Evolutionary conservation across 2,888 invertebrate genomes (phyloP), one percentile per base, ranked within the genome.

Genomic region (Drosophila subsilvestris): DNA sequence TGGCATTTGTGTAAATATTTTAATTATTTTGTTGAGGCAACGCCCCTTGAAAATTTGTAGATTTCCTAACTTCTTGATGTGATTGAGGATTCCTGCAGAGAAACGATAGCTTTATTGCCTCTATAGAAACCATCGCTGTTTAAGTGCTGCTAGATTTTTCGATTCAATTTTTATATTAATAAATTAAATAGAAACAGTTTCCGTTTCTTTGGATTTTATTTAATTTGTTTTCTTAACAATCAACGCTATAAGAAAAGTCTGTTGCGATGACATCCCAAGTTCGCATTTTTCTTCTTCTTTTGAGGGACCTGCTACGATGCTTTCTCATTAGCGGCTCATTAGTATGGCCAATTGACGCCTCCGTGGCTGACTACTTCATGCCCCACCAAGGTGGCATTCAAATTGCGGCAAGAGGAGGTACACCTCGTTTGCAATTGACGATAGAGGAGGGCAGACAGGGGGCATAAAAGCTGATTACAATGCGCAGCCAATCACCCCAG

Each of bases 281-380:
- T 12, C 5, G 1, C 14, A n/a, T 37, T n/a, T n/a, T n/a, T n/a
- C 37, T n/a, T n/a, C 37, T 37, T 43, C 43, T 32, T 32, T 32
- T 43, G 10, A 3, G 66, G 25, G 66, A 66, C 66, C 66, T 55
- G 66, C 66, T 49, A 55, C 66, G 66, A 44, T 68, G 76, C 79
- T 79, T 84, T 81, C 82, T 85, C 65, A 83, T 83, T 86, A 84
- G 82, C 83, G 83, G 83, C 87, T 86, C 70, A 83, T 83, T 83
- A 86, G 66, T 51, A 48, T 53, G 22, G 59, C 43, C 67, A 73
- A 79, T 77, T 77, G 73, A 77, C 84, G 86, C 84, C 75, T 78
- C 54, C 20, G 59, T 65, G 73, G 43, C 63, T 44, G 14, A 2
- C 32, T 37, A 10, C 14, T 14, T 1, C 32, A 5, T 32, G 32